These are phyloP conservation scores for Rhodeus uyekii DNA, from an alignment of 2,797 vertebrate species.

Conservation along the genomic window DNA sequence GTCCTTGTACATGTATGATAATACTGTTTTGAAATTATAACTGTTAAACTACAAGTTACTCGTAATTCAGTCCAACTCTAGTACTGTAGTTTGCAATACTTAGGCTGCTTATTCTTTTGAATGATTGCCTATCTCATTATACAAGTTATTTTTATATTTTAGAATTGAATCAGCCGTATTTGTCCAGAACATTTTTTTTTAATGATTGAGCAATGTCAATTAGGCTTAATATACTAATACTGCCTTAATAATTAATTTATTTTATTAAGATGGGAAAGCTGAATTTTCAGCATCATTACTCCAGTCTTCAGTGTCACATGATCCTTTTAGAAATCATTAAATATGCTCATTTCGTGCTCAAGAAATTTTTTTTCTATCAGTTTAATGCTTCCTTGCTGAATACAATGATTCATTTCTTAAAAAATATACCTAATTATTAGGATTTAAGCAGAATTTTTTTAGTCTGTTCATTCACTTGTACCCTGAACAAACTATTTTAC, in stretches of 20 bases:
- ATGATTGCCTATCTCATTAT: neutral
- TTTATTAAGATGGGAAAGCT: too few relatives aligned
- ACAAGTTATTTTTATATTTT: neutral
- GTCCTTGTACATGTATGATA: constrained; percentile 21
- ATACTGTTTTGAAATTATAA: neutral
- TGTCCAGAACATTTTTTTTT: neutral
- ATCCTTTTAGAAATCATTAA: neutral
- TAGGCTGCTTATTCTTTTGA: neutral
- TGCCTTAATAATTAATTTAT: too few relatives aligned
- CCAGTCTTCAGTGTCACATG: neutral
- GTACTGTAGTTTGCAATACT: neutral
- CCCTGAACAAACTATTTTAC: neutral
- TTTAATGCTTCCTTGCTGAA: neutral
- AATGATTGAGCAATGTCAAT: neutral
- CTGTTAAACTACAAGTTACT: neutral
- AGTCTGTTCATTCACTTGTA: neutral
- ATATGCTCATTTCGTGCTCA: neutral
- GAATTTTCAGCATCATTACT: too few relatives aligned
- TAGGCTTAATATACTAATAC: neutral
- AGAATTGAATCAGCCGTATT: neutral
- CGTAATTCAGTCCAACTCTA: neutral
- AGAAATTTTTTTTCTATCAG: neutral
- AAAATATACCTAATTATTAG: neutral
- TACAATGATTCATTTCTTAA: neutral
- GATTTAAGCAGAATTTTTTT: neutral